Evolutionary conservation across 1,140 invertebrate genomes (phyloP).

Genomic region (Lamellibrachia luymesi): DNA sequence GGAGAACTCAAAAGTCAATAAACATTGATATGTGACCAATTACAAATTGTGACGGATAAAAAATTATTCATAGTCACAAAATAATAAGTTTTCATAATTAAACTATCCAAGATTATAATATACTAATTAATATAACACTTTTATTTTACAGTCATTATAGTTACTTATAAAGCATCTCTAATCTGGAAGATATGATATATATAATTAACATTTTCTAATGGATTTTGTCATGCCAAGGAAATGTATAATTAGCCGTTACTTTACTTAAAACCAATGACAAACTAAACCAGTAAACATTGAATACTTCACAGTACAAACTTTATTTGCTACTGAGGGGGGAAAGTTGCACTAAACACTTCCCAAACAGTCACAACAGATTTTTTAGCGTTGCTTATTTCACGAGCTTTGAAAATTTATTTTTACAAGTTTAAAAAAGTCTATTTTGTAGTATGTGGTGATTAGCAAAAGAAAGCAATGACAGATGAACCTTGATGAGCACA

Average conservation of each 20-base stretch:
- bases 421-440: neutral
- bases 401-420: too few relatives aligned
- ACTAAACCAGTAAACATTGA: too few relatives aligned
- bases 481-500: neutral
- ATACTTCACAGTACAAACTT: too few relatives aligned
- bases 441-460: neutral
- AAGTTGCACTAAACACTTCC: too few relatives aligned
- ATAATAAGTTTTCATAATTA: neutral
- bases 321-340: too few relatives aligned
- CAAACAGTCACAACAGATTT: too few relatives aligned
- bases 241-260: too few relatives aligned
- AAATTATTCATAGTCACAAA: neutral
- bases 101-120: neutral
- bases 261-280: too few relatives aligned
- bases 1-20: neutral
- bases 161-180: neutral
- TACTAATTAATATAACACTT: neutral
- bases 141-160: neutral
- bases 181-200: too few relatives aligned
- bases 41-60: neutral
- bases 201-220: too few relatives aligned
- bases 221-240: too few relatives aligned
- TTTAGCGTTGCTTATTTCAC: too few relatives aligned
- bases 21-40: neutral
- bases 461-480: neutral